Evolutionary conservation across 2,113 vertebrate genomes (phyloP), one percentile per base, ranked within the genome.

Genomic region (Pipra filicauda): DNA sequence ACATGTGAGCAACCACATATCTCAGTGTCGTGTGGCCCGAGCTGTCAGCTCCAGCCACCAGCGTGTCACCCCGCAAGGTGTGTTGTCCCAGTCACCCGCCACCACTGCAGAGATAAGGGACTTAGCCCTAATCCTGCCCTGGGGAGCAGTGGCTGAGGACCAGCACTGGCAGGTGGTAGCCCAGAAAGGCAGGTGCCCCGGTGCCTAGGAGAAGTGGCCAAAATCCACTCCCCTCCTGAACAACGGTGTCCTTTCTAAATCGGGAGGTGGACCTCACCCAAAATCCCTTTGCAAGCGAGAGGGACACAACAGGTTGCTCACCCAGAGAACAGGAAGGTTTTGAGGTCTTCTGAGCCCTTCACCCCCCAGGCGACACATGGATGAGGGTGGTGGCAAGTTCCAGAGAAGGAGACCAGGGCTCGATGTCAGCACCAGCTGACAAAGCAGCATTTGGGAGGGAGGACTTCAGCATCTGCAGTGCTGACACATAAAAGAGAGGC

Each of bases 311-410:
- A 14, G 57, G 12, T 77, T 1, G 0, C 22, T 31, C 41, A 15
- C 35, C 6, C 51, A 55, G 31, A 31, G 28, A 3, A 8, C 8
- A 22, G 15, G 5, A 2, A 12, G 33, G 41, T 5, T 64, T 62
- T 11, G 62, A 9, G 9, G 9, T 46, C 39, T 54, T 67, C 26
- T 23, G 51, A 75, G 80, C 18, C 52, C 61, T 69, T 86, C 8
- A 2, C 0, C 7, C 9, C 65, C 2, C 23, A 19, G 46, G 49
- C 0, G 0, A 23, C 59, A 61, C 30, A 48, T 0, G 0, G 33
- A 22, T 2, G 3, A 82, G 67, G 30, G 39, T 26, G n/a, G 58
- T 2, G 3, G 33, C 2, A 1, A 39, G 33, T 8, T 3, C 2
- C 1, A 61, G 41, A 41, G 39, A 54, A 15, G 43, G 51, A 88